Conservation (phyloP, 2,797 vertebrate species). For the Potorous gilbertii region DNA sequence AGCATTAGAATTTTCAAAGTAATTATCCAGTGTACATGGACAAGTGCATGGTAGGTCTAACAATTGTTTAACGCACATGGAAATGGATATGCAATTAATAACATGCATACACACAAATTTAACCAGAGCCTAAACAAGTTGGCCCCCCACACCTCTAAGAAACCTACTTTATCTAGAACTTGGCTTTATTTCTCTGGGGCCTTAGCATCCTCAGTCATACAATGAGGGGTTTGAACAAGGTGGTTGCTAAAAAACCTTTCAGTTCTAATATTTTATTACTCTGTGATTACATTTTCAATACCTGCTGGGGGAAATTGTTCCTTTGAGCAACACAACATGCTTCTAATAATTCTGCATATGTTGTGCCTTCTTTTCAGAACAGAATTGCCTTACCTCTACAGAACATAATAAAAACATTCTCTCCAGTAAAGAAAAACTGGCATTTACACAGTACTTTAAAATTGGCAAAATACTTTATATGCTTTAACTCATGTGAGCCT, state of each 20-base stretch:
- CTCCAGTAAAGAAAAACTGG: background rate
- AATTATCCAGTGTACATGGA: background rate
- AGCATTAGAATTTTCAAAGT: background rate
- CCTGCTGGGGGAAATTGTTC: background rate
- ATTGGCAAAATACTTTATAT: background rate
- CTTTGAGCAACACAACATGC: background rate
- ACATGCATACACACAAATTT: background rate
- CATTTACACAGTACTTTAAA: background rate
- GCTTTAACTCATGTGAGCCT: background rate
- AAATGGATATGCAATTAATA: background rate
- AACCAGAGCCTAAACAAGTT: background rate
- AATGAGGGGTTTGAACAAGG: background rate
- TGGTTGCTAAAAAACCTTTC: slow-evolving; percentile 8
- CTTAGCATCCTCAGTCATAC: slow-evolving; percentile 13
- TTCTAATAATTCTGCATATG: background rate
- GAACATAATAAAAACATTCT: background rate
- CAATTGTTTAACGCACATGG: background rate
- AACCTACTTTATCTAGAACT: background rate
- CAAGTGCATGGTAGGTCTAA: background rate
- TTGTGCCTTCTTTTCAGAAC: background rate
- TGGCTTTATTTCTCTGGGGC: background rate
- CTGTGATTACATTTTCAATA: background rate
- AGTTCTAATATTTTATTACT: slow-evolving; percentile 1
- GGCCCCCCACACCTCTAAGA: background rate
- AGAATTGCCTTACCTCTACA: background rate